Evolutionary conservation across 1,140 invertebrate genomes (phyloP), one percentile per base, ranked within the genome.

Genomic region (Belonocnema kinseyi): DNA sequence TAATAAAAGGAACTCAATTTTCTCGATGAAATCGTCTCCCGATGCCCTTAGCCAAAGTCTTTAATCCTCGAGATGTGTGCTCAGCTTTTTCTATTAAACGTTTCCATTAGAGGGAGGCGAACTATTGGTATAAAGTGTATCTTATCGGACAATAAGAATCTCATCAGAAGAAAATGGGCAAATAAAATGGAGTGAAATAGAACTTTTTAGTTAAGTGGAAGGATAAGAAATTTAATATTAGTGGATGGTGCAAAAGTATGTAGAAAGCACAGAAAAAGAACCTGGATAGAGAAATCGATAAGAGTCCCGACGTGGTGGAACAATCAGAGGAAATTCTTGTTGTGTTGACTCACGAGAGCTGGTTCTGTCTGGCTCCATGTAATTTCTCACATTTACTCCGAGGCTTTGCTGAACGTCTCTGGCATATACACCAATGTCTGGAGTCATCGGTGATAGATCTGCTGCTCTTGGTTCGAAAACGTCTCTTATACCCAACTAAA

Each of bases 401-500:
- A 97, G 95, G 21, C 95, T 94, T 90, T 97, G 96, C 88, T 97
- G 95, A 78, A 96, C 94, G 85, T 96, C 96, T 74, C 95, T 94
- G 13, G 96, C 95, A 83, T 95, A 96, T 51, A 96, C 93, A 33
- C 94, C 93, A 13, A 93, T 88, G 78, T 96, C 94, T 8, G 92
- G 89, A 26, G 95, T 96, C 95, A 97, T 96, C 33, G 93, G 93
- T 11, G 93, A 93, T 82, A 97, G 94, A 88, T 97, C 95, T 1
- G 94, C 93, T 72, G 94, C 93, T 76, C 94, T 92, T 1, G 95
- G 95, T 85, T 97, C 95, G 83, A 97, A 97, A 21, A 96, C 94
- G 83, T 95, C 94, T 70, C 91, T 91, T 72, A 96, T 94, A 16
- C 95, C 95, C 66, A 96, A 83, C 95, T 97, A 87, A 71, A 90